Evolutionary conservation across 2,113 vertebrate genomes (phyloP).

Genomic region (Platycercus adscitus): DNA sequence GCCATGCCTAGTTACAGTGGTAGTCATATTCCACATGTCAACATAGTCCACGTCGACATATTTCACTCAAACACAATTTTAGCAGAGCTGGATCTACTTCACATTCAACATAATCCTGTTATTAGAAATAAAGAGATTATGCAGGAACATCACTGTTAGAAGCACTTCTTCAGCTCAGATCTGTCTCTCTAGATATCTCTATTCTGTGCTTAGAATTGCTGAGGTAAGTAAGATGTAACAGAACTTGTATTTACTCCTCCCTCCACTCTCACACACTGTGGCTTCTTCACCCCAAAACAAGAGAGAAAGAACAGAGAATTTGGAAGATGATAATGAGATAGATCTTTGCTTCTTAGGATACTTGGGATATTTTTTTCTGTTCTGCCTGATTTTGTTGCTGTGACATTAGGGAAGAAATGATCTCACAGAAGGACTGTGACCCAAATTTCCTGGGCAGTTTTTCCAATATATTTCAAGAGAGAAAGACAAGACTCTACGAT

Average conservation of each 20-base stretch:
- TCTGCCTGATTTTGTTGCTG: not conserved
- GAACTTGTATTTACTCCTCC: not conserved
- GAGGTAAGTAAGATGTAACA: not conserved
- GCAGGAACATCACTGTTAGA: not conserved
- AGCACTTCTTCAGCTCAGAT: not conserved
- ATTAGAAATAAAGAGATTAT: not conserved
- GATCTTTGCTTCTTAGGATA: not conserved
- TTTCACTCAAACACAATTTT: not conserved
- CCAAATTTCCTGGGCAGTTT: not conserved
- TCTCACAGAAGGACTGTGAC: not conserved
- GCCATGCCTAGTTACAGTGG: not conserved
- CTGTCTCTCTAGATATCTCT: not conserved
- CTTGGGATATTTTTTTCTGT: not conserved
- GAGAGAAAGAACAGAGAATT: not conserved
- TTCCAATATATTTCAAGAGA: not conserved
- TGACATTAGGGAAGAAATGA: not conserved
- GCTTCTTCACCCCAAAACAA: not conserved
- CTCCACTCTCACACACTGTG: not conserved
- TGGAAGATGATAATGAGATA: not conserved
- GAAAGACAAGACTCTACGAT: fast-evolving
- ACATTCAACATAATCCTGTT: not conserved
- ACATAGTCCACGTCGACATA: not conserved
- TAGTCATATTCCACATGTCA: not conserved
- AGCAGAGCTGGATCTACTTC: not conserved
- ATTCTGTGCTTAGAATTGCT: not conserved